phyloP scores from a whole-genome alignment of 2,113 vertebrate genomes.

The Neotoma lepida region DNA sequence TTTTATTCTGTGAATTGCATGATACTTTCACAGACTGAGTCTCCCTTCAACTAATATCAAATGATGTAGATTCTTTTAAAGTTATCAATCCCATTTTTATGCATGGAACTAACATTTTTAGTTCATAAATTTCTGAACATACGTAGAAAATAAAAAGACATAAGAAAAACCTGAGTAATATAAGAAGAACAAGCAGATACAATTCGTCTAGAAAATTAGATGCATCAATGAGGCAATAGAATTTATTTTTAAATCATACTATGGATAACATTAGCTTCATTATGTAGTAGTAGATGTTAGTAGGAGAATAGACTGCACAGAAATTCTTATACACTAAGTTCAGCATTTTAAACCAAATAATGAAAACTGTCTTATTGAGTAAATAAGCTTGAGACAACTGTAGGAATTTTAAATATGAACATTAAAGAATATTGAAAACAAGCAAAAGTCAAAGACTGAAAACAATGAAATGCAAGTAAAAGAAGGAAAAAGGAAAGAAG shows the following conservation, averaged over 20 bases:
- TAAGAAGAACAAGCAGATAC: background rate
- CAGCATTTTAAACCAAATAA: background rate
- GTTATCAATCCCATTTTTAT: background rate
- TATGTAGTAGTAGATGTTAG: background rate
- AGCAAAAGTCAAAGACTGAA: background rate
- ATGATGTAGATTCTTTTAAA: background rate
- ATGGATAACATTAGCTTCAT: background rate
- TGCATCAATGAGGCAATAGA: accelerated
- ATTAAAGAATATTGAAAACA: background rate
- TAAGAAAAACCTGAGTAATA: background rate
- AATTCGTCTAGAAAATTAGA: background rate
- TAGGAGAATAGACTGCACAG: background rate
- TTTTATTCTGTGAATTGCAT: background rate
- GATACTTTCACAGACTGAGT: background rate
- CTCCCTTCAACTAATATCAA: background rate
- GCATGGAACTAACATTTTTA: background rate
- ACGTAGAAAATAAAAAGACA: slow-evolving; percentile 31
- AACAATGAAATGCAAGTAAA: background rate
- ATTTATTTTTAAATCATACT: background rate
- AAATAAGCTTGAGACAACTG: background rate
- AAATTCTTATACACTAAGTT: background rate
- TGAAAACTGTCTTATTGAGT: background rate
- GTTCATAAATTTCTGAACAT: background rate
- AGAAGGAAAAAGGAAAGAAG: background rate
- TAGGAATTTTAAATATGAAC: background rate